A percentile compares a stretch with the other conserved stretches of the same genome.
These are phyloP conservation scores for Sorex maritimensis DNA, from an alignment of 2,797 vertebrate species.

Conservation along the genomic window DNA sequence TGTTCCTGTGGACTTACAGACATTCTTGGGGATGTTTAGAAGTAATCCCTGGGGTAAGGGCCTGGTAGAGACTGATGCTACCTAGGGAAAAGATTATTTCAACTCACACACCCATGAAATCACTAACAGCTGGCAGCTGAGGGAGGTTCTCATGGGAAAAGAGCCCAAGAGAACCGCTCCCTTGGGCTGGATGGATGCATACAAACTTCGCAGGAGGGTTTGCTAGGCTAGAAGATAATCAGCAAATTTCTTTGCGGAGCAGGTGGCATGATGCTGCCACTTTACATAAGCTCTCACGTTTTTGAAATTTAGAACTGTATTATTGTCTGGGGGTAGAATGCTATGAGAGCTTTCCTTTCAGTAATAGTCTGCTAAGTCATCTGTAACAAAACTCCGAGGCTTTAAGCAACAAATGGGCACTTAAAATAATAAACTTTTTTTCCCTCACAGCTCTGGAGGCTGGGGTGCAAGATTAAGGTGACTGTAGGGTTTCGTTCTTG, in stretches of 20 bases:
- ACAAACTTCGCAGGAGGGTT: not conserved
- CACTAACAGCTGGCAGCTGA: not conserved
- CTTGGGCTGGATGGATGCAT: rapidly evolving
- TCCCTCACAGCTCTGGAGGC: not conserved
- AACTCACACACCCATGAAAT: not conserved
- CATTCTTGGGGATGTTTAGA: not conserved
- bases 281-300: not conserved
- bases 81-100: not conserved
- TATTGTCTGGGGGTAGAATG: not conserved
- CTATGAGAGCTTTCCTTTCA: not conserved
- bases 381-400: not conserved
- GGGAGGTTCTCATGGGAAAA: not conserved
- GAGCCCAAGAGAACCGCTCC: not conserved
- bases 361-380: not conserved
- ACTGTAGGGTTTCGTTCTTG: not conserved
- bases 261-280: not conserved
- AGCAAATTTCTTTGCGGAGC: conserved; percentile 11
- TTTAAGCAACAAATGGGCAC: no score
- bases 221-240: not conserved
- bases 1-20: not conserved
- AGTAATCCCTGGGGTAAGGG: not conserved
- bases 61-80: not conserved
- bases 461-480: not conserved
- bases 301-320: not conserved
- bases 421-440: not conserved